Base-by-base conservation (phyloP, 1,140 invertebrate species). In the Conopomorpha cramerella region DNA sequence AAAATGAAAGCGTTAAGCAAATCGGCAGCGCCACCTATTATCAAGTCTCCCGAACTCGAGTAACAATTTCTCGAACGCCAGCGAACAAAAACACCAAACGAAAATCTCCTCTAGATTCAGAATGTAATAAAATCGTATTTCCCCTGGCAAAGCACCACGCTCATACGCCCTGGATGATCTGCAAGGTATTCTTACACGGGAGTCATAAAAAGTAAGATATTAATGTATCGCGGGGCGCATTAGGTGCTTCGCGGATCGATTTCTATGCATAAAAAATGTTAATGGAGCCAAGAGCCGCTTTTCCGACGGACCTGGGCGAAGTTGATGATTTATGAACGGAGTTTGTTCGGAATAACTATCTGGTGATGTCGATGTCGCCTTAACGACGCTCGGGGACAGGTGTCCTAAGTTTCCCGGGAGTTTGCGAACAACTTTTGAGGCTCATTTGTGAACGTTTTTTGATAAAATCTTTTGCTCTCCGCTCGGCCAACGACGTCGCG, bases 181-280 rank as follows among this genome's bases (percentile, higher is more conserved):
- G n/a, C n/a, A n/a, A n/a, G n/a, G 64, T 46, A 70, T 68, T 71
- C 60, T 72, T 76, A 61, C 62, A 58, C 63, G 70, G 70, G 66
- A 76, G 62, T 76, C 71, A 73, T 76, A 76, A 76, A 76, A 76
- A 76, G 64, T 76, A 73, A 76, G 71, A 76, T 76, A 76, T 76
- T 76, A 76, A 76, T 76, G 71, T 76, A 76, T 76, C 71, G 66
- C 55, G 68, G 71, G 71, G 70, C 67, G 71, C 71, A 73, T 76
- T 76, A 76, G 66, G 60, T 63, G 62, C 62, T 38, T 50, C 29
- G 11, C 19, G 68, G 71, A 76, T 76, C 71, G 71, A 76, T 76
- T 73, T 54, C 60, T 73, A 71, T 76, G 68, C 71, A 76, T 76
- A 76, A 76, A 76, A 73, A 76, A 76, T 76, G 71, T 56, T 76